Evolutionary conservation across 2,888 invertebrate species (phyloP), one percentile per base, ranked within the genome.

Genomic region (Cephus sareptanus): DNA sequence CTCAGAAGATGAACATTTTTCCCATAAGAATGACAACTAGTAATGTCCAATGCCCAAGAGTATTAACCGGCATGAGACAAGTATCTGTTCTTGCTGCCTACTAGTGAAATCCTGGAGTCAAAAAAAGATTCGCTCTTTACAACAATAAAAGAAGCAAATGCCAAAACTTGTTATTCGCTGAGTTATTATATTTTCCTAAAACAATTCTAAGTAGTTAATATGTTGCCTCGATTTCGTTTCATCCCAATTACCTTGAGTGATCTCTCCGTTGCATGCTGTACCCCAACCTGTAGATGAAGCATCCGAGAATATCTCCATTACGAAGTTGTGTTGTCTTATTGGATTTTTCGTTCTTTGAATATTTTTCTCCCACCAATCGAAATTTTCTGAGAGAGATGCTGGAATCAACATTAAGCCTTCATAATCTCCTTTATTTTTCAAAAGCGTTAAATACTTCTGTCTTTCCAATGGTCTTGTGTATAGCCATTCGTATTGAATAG

Each of bases 331-430:
- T 33, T 74, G 75, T 31, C 76, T 78, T 56, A 82, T 77, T 13
- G 78, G 78, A 31, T 75, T 76, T n/a, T 40, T 71, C 9, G 78
- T 35, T 30, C 37, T 56, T 12, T 33, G 69, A 30, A 80, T 75
- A 75, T 77, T 78, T 11, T 76, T 35, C 23, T 73, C 70, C 79
- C 80, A 80, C 79, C 80, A 81, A 37, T 37, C 23, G 13, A 79
- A 76, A 30, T 81, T 80, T 3, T 80, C 76, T n/a, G 33, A 56
- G 13, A 81, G 15, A 9, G 56, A 74, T 15, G 56, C 31, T 34
- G 74, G 70, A 23, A 81, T 35, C 30, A 69, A 69, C 75, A 82
- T 77, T 75, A 13, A 11, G 0, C n/a, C 69, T 9, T 82, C 78
- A 75, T 80, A 81, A 75, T 80, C 69, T 37, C 75, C 77, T 3